Evolutionary conservation across 2,888 invertebrate genomes (phyloP).

Genomic region (Xylocampa areola): DNA sequence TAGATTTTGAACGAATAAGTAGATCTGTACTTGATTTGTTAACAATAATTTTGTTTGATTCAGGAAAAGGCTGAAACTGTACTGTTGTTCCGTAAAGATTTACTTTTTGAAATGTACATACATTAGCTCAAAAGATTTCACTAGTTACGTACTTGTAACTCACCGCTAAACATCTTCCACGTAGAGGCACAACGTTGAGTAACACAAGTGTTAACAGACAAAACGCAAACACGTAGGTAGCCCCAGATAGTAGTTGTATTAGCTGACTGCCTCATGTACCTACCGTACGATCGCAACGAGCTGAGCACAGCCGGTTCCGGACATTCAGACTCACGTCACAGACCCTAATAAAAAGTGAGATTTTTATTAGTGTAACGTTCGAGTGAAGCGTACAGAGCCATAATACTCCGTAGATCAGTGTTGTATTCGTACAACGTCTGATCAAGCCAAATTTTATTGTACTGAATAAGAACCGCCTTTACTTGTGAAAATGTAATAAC

Average conservation of each 20-base stretch:
- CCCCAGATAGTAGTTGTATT: constrained; percentile 63
- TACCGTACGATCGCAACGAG: constrained; percentile 57
- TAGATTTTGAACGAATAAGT: constrained; percentile 82
- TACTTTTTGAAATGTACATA: constrained; percentile 78
- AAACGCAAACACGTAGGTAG: constrained; percentile 61
- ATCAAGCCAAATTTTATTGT: constrained; percentile 87
- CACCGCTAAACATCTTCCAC: constrained; percentile 60
- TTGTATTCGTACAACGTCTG: constrained; percentile 76
- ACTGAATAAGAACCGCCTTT: constrained; percentile 87
- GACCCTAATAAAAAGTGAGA: constrained; percentile 75
- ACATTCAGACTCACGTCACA: constrained; percentile 66
- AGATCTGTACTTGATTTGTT: constrained; percentile 76
- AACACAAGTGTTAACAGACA: constrained; percentile 42
- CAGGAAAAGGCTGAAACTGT: constrained; percentile 79
- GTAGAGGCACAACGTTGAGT: constrained; percentile 66
- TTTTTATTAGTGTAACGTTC: constrained; percentile 73
- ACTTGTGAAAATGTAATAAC: constrained; percentile 80
- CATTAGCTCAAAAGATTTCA: constrained; percentile 69
- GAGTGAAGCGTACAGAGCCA: constrained; percentile 70
- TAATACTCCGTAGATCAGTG: constrained; percentile 84
- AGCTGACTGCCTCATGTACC: constrained; percentile 75
- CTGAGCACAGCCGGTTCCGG: constrained; percentile 50
- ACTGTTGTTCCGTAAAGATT: constrained; percentile 72
- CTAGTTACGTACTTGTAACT: constrained; percentile 55
- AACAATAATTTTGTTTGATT: constrained; percentile 66